A percentile compares a stretch with the other conserved stretches of the same genome.
Conservation (phyloP, 2,888 invertebrate genomes). For the Erynnis tages region DNA sequence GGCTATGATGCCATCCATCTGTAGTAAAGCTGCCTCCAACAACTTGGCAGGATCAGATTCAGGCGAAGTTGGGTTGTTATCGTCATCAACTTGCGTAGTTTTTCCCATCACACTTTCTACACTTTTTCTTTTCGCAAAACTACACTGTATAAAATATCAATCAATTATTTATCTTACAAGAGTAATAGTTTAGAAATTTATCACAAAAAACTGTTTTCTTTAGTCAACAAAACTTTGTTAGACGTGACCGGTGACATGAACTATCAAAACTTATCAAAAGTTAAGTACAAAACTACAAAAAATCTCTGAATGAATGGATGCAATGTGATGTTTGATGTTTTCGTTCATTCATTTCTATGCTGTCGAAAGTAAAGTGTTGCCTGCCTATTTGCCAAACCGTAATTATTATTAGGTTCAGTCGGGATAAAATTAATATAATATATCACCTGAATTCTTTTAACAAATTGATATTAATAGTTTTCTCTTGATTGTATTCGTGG, state of each 20-base stretch:
- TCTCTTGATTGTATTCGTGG: no score
- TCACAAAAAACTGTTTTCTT: slow-evolving; percentile 48
- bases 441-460: no score
- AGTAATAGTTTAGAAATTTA: slow-evolving; percentile 35
- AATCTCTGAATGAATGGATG: no score
- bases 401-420: no score
- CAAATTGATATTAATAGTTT: no score
- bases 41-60: slow-evolving; percentile 94
- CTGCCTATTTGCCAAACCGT: no score
- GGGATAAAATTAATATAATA: no score
- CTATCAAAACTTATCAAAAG: neutral
- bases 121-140: slow-evolving; percentile 24
- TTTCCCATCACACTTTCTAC: slow-evolving; percentile 66
- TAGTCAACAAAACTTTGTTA: slow-evolving; percentile 71
- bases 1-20: slow-evolving; percentile 95
- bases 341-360: no score
- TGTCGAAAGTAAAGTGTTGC: no score
- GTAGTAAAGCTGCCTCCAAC: slow-evolving; percentile 91
- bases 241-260: no score
- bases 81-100: slow-evolving; percentile 72
- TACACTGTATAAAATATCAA: slow-evolving; percentile 24
- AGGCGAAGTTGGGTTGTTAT: slow-evolving; percentile 74
- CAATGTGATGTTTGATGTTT: no score
- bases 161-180: slow-evolving; percentile 22
- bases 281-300: no score